phyloP scores from a whole-genome alignment of 2,888 invertebrate genomes.

The Liodrosophila aerea region DNA sequence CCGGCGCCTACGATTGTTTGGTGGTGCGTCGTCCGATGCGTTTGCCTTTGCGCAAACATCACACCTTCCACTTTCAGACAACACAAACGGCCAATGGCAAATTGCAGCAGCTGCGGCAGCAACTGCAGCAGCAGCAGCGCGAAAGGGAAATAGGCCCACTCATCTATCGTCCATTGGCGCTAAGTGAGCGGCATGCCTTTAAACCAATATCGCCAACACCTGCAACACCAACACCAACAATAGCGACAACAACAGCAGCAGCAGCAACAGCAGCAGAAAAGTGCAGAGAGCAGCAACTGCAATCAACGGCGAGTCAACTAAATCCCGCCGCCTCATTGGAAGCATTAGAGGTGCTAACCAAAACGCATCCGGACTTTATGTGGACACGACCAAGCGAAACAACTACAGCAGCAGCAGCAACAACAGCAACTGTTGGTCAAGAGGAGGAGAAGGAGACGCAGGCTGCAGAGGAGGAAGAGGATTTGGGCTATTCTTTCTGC shows the following conservation, averaged over 20 bases:
- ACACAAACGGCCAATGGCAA: slow-evolving; percentile 80
- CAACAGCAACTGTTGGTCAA: slow-evolving; percentile 18
- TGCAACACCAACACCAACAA: slow-evolving; percentile 28
- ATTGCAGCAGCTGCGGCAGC: slow-evolving; percentile 68
- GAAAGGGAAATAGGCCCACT: slow-evolving; percentile 63
- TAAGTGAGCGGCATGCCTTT: slow-evolving; percentile 80
- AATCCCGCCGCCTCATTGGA: slow-evolving; percentile 78
- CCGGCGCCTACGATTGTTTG: slow-evolving; percentile 53
- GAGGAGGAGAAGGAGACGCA: slow-evolving; percentile 38
- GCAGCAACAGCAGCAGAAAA: slow-evolving; percentile 11
- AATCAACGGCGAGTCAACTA: slow-evolving; percentile 36
- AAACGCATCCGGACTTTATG: slow-evolving; percentile 74
- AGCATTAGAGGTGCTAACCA: slow-evolving; percentile 75
- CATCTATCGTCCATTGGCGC: slow-evolving; percentile 74
- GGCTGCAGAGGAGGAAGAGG: slow-evolving; percentile 67
- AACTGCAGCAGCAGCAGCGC: slow-evolving; percentile 45
- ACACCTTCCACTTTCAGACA: slow-evolving; percentile 82
- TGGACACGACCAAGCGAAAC: slow-evolving; percentile 53
- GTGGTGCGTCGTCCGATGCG: slow-evolving; percentile 77
- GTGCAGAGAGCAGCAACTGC: slow-evolving; percentile 13
- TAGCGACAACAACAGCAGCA: slow-evolving; percentile 10
- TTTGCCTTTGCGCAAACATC: slow-evolving; percentile 82
- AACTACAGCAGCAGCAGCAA: slow-evolving; percentile 54
- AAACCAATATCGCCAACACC: slow-evolving; percentile 81
- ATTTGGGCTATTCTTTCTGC: slow-evolving; percentile 76